Evolutionary conservation across 1,140 invertebrate genomes (phyloP).

Genomic region (Babylonia areolata): DNA sequence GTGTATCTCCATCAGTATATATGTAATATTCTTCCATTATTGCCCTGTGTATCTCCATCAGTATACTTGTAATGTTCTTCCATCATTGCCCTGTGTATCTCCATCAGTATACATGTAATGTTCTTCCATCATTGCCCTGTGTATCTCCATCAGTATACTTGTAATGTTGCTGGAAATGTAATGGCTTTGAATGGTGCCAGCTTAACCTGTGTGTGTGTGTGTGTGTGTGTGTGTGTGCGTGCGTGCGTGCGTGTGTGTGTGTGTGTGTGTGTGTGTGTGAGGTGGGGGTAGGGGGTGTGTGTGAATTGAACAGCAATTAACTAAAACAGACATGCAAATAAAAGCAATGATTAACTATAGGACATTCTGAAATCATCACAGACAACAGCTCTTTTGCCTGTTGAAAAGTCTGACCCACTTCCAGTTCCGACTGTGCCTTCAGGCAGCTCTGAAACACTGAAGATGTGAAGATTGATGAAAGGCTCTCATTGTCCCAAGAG

Average conservation of each 20-base stretch:
- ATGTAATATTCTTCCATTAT: no score
- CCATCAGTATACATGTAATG: neutral
- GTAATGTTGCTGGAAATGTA: neutral
- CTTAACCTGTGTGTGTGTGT: neutral
- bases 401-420: neutral
- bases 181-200: neutral
- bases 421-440: neutral
- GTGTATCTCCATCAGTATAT: no score
- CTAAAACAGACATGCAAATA: neutral
- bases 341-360: neutral
- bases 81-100: neutral
- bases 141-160: neutral
- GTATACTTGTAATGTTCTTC: neutral
- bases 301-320: neutral
- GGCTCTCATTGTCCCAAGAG: no score
- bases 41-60: no score
- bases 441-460: neutral
- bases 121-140: neutral
- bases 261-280: neutral
- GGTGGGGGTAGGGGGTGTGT: neutral
- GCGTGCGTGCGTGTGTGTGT: neutral
- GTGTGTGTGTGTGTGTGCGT: neutral
- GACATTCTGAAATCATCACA: no score
- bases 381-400: neutral
- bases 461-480: no score